phyloP scores from a whole-genome alignment of 1,140 invertebrate species.

The Calosoma granatense region DNA sequence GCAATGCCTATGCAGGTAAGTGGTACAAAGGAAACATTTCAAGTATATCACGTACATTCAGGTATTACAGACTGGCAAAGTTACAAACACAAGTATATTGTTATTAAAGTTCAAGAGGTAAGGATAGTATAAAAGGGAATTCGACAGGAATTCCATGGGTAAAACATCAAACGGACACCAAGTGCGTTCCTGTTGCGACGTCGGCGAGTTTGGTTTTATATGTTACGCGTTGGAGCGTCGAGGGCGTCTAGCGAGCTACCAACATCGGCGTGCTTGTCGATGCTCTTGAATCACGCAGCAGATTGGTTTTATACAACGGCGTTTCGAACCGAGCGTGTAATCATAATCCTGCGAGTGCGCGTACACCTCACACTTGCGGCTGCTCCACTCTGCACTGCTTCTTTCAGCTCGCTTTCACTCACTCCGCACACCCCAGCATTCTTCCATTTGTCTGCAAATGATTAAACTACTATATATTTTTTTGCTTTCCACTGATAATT shows the following conservation, averaged over 20 bases:
- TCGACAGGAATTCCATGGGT: background rate
- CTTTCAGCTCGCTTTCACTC: conserved; percentile 5
- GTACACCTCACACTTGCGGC: conserved; percentile 16
- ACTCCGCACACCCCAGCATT: background rate
- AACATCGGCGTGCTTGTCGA: background rate
- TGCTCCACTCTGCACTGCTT: conserved; percentile 16
- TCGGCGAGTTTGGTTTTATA: background rate
- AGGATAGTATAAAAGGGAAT: background rate
- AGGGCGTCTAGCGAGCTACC: background rate
- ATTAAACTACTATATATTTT: conserved; percentile 10
- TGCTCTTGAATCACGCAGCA: conserved; percentile 25
- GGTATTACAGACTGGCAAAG: too few relatives aligned
- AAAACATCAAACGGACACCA: background rate
- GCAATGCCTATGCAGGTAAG: too few relatives aligned
- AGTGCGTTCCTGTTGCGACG: background rate
- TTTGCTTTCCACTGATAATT: conserved; percentile 21
- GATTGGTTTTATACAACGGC: conserved; percentile 26
- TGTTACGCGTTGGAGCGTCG: background rate
- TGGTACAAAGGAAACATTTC: too few relatives aligned
- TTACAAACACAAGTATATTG: too few relatives aligned
- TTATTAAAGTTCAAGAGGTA: too few relatives aligned
- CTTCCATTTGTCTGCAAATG: conserved; percentile 7
- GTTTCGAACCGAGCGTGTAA: conserved; percentile 22
- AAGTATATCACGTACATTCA: too few relatives aligned
- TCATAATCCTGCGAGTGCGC: conserved; percentile 18